Evolutionary conservation across 2,888 invertebrate species (phyloP).

Genomic region (Oxyscelio sp.): DNA sequence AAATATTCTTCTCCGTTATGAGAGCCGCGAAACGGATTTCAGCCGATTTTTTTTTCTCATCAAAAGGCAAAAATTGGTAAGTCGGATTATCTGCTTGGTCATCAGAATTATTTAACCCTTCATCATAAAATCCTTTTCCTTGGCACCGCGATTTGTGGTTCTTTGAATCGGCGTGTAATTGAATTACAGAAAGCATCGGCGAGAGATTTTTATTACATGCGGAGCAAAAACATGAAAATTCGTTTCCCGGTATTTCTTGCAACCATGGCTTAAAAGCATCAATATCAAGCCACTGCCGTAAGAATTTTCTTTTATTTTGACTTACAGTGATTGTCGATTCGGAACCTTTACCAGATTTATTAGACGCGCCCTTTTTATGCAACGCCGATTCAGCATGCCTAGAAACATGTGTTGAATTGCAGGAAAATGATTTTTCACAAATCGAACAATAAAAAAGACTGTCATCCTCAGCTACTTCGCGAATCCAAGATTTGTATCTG

Average conservation of each 20-base stretch:
- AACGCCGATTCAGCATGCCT: not conserved
- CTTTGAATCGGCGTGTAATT: conserved; percentile 1
- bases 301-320: conserved; percentile 1
- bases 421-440: conserved; percentile 11
- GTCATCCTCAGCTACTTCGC: conserved; percentile 7
- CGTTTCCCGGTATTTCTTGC: conserved; percentile 19
- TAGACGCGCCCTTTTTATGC: not conserved
- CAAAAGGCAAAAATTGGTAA: conserved; percentile 45
- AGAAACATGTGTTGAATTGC: conserved; percentile 6
- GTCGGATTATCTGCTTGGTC: too few relatives aligned
- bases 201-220: not conserved
- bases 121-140: too few relatives aligned
- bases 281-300: conserved; percentile 24
- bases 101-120: too few relatives aligned
- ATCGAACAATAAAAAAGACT: conserved; percentile 5
- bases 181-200: not conserved
- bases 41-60: conserved; percentile 38
- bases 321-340: not conserved
- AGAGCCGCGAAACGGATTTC: conserved; percentile 61
- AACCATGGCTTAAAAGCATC: conserved; percentile 19
- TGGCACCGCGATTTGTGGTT: not conserved
- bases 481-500: conserved; percentile 21
- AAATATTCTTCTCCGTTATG: conserved; percentile 51
- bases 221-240: not conserved
- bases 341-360: not conserved